phyloP scores from a whole-genome alignment of 2,888 invertebrate species.

The Microplitis deprimator region DNA sequence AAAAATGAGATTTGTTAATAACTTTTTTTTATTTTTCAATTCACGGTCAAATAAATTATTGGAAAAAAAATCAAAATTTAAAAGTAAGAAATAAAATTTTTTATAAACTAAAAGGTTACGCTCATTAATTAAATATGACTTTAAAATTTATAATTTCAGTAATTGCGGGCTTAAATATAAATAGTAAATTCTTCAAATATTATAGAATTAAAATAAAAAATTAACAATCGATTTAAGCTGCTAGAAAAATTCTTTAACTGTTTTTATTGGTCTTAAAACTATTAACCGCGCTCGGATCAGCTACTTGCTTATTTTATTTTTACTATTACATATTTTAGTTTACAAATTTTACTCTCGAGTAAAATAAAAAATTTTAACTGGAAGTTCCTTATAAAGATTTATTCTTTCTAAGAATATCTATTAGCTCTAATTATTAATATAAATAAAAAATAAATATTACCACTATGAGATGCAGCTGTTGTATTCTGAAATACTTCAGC shows the following conservation, averaged over 20 bases:
- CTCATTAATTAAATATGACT: too few relatives aligned
- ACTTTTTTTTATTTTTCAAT: too few relatives aligned
- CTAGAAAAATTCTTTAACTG: background rate
- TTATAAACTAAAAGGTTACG: too few relatives aligned
- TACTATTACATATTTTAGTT: background rate
- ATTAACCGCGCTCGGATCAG: background rate
- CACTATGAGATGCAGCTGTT: slow-evolving; percentile 62
- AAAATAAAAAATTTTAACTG: background rate
- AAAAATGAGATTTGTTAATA: too few relatives aligned
- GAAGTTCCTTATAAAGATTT: too few relatives aligned
- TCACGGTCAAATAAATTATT: too few relatives aligned
- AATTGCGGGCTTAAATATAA: background rate
- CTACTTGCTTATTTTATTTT: background rate
- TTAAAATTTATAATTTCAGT: background rate
- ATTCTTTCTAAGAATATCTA: too few relatives aligned
- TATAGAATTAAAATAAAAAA: background rate
- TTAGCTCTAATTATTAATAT: too few relatives aligned
- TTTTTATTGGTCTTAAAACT: background rate
- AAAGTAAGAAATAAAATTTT: too few relatives aligned
- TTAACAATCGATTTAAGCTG: background rate
- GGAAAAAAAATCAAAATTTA: too few relatives aligned
- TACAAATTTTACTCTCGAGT: background rate
- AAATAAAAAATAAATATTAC: slow-evolving; percentile 46
- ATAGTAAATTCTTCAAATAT: background rate
- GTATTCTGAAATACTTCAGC: slow-evolving; percentile 73